A percentile compares a stretch with the other conserved stretches of the same genome.
These are phyloP conservation scores for Chorisops tibialis DNA, from an alignment of 2,888 invertebrate species.

Conservation along the genomic window DNA sequence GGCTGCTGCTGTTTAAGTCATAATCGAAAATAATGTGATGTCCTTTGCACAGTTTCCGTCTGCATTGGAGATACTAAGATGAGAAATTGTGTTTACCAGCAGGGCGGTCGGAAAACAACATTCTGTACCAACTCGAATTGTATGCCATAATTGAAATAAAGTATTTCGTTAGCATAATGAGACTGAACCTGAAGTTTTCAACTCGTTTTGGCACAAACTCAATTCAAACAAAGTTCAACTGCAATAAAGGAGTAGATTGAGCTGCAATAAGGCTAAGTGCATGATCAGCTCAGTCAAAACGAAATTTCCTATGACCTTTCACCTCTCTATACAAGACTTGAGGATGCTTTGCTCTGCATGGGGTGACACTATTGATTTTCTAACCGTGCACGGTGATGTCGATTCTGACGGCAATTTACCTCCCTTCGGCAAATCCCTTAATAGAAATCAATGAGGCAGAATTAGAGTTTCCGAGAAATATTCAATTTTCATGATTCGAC, in stretches of 20 bases:
- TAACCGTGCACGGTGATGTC: too few relatives aligned
- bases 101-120: background rate
- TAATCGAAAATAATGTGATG: slow-evolving; percentile 28
- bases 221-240: background rate
- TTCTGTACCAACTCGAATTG: slow-evolving; percentile 6
- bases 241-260: background rate
- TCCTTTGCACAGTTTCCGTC: background rate
- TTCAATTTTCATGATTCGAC: background rate
- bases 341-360: background rate
- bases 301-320: background rate
- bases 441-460: too few relatives aligned
- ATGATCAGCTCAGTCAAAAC: background rate
- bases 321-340: background rate
- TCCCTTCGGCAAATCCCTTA: too few relatives aligned
- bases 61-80: background rate
- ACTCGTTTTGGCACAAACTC: background rate
- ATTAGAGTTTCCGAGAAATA: too few relatives aligned
- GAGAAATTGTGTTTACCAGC: background rate
- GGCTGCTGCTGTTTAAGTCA: background rate
- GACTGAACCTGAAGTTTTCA: background rate
- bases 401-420: too few relatives aligned
- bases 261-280: background rate
- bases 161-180: slow-evolving; percentile 5
- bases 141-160: slow-evolving; percentile 18
- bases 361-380: background rate